Percentiles rank a stretch among this genome's conserved stretches.
Conservation (phyloP, 2,888 invertebrate species). For the Apomyelois bistriatella region DNA sequence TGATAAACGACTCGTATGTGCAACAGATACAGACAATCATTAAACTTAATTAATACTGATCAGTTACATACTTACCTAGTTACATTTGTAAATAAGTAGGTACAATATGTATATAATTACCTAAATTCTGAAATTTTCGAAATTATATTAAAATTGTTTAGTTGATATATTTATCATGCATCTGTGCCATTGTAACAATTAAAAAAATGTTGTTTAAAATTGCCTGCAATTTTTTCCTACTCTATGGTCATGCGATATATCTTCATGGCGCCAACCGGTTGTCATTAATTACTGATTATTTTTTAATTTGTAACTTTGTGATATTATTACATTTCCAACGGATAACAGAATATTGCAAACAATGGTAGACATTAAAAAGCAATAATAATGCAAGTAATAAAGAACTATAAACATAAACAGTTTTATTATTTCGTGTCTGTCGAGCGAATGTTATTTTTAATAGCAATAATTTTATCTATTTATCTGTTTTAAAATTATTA, state of each 20-base stretch:
- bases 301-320: background rate
- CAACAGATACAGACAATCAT: background rate
- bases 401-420: background rate
- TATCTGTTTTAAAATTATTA: too few relatives aligned
- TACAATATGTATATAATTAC: background rate
- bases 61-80: background rate
- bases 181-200: background rate
- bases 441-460: too few relatives aligned
- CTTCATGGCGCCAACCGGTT: too few relatives aligned
- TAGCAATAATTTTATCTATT: too few relatives aligned
- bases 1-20: background rate
- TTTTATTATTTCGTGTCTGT: background rate
- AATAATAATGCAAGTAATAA: background rate
- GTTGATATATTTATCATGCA: background rate
- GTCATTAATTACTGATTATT: background rate
- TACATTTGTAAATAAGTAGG: background rate
- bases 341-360: background rate
- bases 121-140: background rate
- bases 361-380: too few relatives aligned
- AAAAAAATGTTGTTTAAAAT: background rate
- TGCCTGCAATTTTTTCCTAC: background rate
- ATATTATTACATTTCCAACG: background rate
- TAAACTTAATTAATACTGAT: background rate
- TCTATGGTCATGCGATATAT: background rate
- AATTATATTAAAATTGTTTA: background rate